Evolutionary conservation across 2,888 invertebrate species (phyloP).

Genomic region (Epinotia brunnichana): DNA sequence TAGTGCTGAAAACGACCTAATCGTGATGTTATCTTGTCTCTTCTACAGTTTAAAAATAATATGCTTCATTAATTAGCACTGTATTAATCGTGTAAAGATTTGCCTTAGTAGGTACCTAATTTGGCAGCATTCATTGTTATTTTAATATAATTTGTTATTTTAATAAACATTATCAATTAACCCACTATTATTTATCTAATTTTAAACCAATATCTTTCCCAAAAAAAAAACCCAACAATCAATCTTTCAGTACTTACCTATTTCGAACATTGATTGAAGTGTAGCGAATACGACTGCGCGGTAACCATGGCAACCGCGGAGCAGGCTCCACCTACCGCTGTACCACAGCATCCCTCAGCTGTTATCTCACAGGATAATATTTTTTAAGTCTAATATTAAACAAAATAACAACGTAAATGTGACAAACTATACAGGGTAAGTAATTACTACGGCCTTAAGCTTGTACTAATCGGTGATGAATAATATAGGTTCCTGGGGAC

Average conservation of each 20-base stretch:
- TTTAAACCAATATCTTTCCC: too few species aligned
- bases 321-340: constrained; percentile 62
- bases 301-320: constrained; percentile 63
- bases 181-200: too few species aligned
- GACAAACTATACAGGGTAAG: constrained; percentile 28
- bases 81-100: too few species aligned
- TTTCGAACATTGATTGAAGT: constrained; percentile 49
- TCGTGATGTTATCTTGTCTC: too few species aligned
- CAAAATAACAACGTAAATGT: constrained; percentile 31
- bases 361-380: constrained; percentile 46
- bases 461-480: constrained; percentile 15
- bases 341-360: constrained; percentile 67
- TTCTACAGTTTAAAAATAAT: too few species aligned
- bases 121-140: too few species aligned
- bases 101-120: too few species aligned
- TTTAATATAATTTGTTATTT: too few species aligned
- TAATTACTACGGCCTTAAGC: not conserved
- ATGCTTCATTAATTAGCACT: too few species aligned
- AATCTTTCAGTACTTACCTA: not conserved
- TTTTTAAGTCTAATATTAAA: constrained; percentile 24
- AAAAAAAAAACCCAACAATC: not conserved
- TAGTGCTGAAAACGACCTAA: too few species aligned
- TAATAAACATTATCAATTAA: too few species aligned
- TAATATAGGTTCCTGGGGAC: constrained; percentile 18
- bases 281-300: constrained; percentile 69